phyloP scores from a whole-genome alignment of 2,797 vertebrate genomes.

The Paratrypauchen microcephalus region DNA sequence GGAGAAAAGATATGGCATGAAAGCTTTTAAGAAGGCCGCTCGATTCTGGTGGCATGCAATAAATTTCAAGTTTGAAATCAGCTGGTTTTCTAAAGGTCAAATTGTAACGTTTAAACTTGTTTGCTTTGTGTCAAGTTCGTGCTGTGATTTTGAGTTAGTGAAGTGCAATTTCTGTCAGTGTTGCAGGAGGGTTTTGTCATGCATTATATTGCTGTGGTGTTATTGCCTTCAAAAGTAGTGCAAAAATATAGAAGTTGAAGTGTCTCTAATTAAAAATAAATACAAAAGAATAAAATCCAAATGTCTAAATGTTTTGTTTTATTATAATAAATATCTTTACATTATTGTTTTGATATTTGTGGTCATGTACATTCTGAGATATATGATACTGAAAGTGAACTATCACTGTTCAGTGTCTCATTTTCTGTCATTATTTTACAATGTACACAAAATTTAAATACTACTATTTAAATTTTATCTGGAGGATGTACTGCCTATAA shows the following conservation, averaged over 20 bases:
- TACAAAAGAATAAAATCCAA: too few species aligned
- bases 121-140: background rate
- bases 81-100: constrained; percentile 9
- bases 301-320: too few species aligned
- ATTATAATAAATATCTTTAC: too few species aligned
- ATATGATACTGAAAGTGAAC: background rate
- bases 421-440: background rate
- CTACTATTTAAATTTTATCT: background rate
- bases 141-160: background rate
- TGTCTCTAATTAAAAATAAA: too few species aligned
- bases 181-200: background rate
- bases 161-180: background rate
- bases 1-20: constrained; percentile 39
- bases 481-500: background rate
- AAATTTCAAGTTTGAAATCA: constrained; percentile 26
- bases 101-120: background rate
- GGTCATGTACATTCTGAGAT: too few species aligned
- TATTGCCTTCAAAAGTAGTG: too few species aligned
- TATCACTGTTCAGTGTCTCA: background rate
- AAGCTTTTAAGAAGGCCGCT: constrained; percentile 42
- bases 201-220: background rate
- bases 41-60: constrained; percentile 32
- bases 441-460: background rate
- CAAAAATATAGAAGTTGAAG: too few species aligned
- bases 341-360: too few species aligned